Percentiles rank a stretch among this genome's conserved stretches.
These are phyloP conservation scores for Tricholaema leucomelas DNA, from an alignment of 2,113 vertebrate genomes.

Conservation along the genomic window DNA sequence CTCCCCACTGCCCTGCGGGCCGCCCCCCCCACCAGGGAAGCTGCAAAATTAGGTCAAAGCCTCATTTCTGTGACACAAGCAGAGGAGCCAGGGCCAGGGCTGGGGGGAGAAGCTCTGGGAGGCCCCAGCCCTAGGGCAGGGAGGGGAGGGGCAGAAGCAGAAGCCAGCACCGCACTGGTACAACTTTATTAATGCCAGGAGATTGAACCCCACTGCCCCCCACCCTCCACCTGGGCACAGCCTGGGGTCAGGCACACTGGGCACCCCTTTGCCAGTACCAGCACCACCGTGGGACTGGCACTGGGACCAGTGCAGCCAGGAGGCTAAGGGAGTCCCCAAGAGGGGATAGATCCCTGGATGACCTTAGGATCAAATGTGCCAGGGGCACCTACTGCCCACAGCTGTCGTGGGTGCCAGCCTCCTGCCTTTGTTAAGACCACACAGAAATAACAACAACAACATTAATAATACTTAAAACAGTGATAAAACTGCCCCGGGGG, in stretches of 20 bases:
- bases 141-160: too few relatives aligned
- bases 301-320: neutral
- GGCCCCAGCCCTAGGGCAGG: neutral
- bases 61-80: neutral
- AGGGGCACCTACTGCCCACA: neutral
- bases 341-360: rapidly evolving
- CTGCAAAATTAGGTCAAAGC: conserved; percentile 32
- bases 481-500: neutral
- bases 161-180: neutral
- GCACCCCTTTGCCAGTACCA: rapidly evolving
- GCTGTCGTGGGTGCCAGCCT: neutral
- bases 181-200: neutral
- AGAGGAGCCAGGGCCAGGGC: neutral
- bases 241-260: rapidly evolving
- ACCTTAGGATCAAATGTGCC: neutral
- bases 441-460: neutral
- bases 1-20: neutral
- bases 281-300: too few relatives aligned
- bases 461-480: neutral
- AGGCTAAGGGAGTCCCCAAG: rapidly evolving
- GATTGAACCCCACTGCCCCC: rapidly evolving
- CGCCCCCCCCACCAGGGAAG: neutral
- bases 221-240: neutral
- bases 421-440: neutral
- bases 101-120: neutral